Percentiles rank a stretch among this genome's conserved stretches.
phyloP scores from a whole-genome alignment of 2,797 vertebrate genomes.

The Malacoraja senta region DNA sequence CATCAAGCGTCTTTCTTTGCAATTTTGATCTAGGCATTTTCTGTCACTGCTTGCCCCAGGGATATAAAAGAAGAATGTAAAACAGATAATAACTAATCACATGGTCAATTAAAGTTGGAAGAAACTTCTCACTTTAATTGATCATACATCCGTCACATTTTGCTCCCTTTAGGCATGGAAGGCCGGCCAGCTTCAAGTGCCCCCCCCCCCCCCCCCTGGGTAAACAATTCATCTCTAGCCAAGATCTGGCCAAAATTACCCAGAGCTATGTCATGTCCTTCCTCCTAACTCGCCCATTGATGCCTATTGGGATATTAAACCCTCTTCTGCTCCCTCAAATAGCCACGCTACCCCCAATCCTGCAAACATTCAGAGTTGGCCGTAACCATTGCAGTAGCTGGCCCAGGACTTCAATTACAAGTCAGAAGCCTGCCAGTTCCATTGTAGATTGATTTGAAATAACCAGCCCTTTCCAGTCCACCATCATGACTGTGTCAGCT shows the following conservation, averaged over 20 bases:
- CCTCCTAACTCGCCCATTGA: background rate
- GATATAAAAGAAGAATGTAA: too few relatives aligned
- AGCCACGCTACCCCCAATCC: too few relatives aligned
- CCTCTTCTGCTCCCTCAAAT: background rate
- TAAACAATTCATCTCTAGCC: too few relatives aligned
- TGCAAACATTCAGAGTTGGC: background rate
- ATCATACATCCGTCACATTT: background rate
- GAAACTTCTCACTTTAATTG: background rate
- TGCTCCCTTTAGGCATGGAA: background rate
- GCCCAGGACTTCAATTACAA: background rate
- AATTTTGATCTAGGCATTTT: too few relatives aligned
- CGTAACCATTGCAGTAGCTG: background rate
- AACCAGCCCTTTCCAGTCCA: too few relatives aligned
- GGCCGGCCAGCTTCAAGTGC: background rate
- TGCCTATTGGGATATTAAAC: background rate
- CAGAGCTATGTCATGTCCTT: background rate
- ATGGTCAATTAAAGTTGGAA: background rate
- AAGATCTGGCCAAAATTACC: background rate
- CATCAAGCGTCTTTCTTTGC: too few relatives aligned
- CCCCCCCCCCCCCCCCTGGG: background rate
- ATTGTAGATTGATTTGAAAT: background rate
- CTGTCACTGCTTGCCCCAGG: too few relatives aligned
- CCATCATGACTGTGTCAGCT: background rate
- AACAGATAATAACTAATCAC: background rate
- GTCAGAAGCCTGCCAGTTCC: background rate